Evolutionary conservation across 2,888 invertebrate genomes (phyloP), one percentile per base, ranked within the genome.

Genomic region (Tetropium fuscum): DNA sequence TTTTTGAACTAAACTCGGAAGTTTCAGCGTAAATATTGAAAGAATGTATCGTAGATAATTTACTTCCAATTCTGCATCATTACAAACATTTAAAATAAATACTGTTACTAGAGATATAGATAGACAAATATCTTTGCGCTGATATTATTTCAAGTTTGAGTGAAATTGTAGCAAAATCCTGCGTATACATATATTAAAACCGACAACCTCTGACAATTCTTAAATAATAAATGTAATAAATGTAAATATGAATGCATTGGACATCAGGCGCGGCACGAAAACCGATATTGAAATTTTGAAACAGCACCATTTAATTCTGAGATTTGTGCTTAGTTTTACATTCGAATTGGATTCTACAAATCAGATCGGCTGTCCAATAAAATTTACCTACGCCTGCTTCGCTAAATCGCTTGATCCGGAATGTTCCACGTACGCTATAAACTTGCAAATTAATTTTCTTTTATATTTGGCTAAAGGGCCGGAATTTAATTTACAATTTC

Each of bases 311-410:
- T 62, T 65, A 65, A 65, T 63, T 57, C 62, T 32, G 60, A 53
- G 65, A 65, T 65, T 65, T 65, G 62, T 60, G 62, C 63, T 68
- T 59, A 64, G 65, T 71, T 70, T 69, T 70, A 70, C 66, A 65
- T 65, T 64, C 66, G 63, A 60, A 66, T 67, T 61, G 63, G 66
- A 62, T 68, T 64, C 56, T 61, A 36, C 58, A 58, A 67, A 72
- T 70, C 69, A 66, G 69, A 69, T 68, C 64, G 64, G 59, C 63
- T 60, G 70, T 68, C 69, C 70, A 68, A 72, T 71, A 72, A 71
- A 72, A 70, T 71, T 64, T 69, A 69, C 62, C 68, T 70, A 69
- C 68, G 66, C 64, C 65, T 72, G 67, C 56, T 66, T 66, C 59
- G 5, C 8, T 56, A 63, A 66, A 68, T 66, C 68, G 64, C 63